These are phyloP conservation scores for Fistularia tabacaria DNA, from an alignment of 2,797 vertebrate species.

Conservation along the genomic window DNA sequence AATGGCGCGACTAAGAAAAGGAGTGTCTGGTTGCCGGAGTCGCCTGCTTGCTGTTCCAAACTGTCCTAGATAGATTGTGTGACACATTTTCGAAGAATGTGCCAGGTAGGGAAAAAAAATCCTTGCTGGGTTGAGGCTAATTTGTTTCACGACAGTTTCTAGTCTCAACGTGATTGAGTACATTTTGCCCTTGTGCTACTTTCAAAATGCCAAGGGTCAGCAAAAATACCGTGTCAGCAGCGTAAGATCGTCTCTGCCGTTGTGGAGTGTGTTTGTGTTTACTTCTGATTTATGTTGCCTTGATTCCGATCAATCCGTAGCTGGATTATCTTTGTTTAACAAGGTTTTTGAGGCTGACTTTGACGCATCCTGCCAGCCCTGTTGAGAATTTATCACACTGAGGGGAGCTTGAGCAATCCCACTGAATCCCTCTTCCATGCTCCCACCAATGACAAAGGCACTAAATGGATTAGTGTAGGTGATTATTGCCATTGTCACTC, in stretches of 20 bases:
- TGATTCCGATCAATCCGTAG: constrained; percentile 37
- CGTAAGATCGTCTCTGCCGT: constrained; percentile 1
- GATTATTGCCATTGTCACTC: constrained; percentile 70
- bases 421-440: constrained; percentile 47
- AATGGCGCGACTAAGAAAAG: too few species aligned
- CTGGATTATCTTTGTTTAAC: constrained; percentile 65
- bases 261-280: constrained; percentile 21
- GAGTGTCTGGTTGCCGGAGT: too few species aligned
- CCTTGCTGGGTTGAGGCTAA: too few species aligned
- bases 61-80: too few species aligned
- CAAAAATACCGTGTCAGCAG: constrained; percentile 1
- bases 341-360: constrained; percentile 51
- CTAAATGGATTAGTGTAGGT: constrained; percentile 74
- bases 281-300: constrained; percentile 20
- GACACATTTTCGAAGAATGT: too few species aligned
- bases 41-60: too few species aligned
- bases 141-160: too few species aligned
- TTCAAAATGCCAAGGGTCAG: constrained; percentile 21
- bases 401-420: constrained; percentile 41
- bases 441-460: constrained; percentile 63
- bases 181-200: background rate
- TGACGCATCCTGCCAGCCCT: constrained; percentile 39
- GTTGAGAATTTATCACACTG: constrained; percentile 44
- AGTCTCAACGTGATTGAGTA: too few species aligned
- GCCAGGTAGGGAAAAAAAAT: too few species aligned